Base-by-base conservation (phyloP, 1,140 invertebrate genomes). In the Sesamia nonagrioides region DNA sequence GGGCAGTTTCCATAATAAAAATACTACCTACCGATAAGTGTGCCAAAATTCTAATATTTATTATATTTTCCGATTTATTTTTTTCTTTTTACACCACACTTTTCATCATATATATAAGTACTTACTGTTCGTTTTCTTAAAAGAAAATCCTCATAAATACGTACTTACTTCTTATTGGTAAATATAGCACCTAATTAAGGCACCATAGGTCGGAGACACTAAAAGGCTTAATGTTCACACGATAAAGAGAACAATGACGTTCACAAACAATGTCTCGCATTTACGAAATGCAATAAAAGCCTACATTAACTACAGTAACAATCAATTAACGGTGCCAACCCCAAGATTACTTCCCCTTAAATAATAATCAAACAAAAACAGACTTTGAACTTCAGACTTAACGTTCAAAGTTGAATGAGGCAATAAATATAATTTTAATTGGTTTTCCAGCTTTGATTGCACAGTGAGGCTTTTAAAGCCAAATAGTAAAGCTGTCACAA, bases 271-370 rank as follows among this genome's bases (percentile, higher is more conserved):
- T 18, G 35, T 6, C 50, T 40, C 37, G 66, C 9, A 58, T 52
- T 61, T 42, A 60, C 18, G 40, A 7, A 52, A 54, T 54, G 72
- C 56, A 80, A 80, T 80, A 80, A 80, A 80, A 77, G 66, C 56
- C 66, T 42, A 35, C 73, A 45, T 77, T 72, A 77, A 80, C 79
- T 77, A 72, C 72, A 80, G 74, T 72, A 80, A 80, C 79, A 80
- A 80, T 80, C 79, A 80, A 80, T 80, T 80, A 80, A 80, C 79
- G 37, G 52, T 27, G 21, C 45, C 66, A 27, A 73, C 77, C 79
- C 73, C 58, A 77, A 80, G 79, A 80, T 80, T 77, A 54, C 48
- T 72, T 77, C 45, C 35, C 42, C n/a, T 15, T 66, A 15, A 17
- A 35, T 6, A 15, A 7, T 5, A 33, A 50, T 9, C 60, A 77